Conservation (phyloP, 2,113 vertebrate genomes). For the Corythaixoides concolor region DNA sequence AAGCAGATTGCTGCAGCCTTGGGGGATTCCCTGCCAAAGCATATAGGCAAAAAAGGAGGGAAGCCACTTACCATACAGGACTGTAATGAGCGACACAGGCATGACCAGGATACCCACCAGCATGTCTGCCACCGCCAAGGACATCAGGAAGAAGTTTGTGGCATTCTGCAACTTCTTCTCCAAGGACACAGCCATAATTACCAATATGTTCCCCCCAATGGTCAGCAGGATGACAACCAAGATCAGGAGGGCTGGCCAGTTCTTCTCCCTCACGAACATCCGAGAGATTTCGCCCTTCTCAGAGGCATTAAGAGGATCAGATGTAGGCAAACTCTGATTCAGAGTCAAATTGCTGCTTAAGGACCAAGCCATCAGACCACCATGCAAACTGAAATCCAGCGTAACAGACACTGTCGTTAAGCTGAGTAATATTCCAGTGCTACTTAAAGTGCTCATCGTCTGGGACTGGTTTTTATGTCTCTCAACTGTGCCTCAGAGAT, state of each 20-base stretch:
- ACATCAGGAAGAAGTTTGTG: constrained; percentile 98
- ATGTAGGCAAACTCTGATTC: constrained; percentile 72
- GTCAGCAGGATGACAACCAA: constrained; percentile 93
- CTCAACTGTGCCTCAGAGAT: constrained; percentile 10
- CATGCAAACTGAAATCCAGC: constrained; percentile 72
- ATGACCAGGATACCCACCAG: constrained; percentile 98
- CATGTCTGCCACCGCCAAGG: constrained; percentile 96
- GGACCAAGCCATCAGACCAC: constrained; percentile 80
- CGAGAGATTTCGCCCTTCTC: constrained; percentile 61
- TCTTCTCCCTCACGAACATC: constrained; percentile 79
- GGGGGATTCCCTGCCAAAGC: neutral
- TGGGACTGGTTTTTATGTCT: neutral
- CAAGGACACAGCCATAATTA: constrained; percentile 95
- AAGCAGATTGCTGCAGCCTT: neutral
- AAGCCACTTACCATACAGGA: constrained; percentile 91
- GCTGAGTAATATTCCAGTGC: constrained; percentile 77
- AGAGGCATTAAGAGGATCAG: constrained; percentile 64
- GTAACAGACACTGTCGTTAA: constrained; percentile 78
- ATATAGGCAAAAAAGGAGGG: neutral
- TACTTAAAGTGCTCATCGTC: constrained; percentile 78
- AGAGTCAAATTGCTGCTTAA: constrained; percentile 75
- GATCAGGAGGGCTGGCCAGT: constrained; percentile 95
- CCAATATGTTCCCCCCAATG: constrained; percentile 93
- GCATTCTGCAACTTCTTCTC: constrained; percentile 99
- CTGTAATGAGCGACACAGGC: constrained; percentile 94